Conservation (phyloP, 2,797 vertebrate genomes). For the Lateolabrax maculatus region DNA sequence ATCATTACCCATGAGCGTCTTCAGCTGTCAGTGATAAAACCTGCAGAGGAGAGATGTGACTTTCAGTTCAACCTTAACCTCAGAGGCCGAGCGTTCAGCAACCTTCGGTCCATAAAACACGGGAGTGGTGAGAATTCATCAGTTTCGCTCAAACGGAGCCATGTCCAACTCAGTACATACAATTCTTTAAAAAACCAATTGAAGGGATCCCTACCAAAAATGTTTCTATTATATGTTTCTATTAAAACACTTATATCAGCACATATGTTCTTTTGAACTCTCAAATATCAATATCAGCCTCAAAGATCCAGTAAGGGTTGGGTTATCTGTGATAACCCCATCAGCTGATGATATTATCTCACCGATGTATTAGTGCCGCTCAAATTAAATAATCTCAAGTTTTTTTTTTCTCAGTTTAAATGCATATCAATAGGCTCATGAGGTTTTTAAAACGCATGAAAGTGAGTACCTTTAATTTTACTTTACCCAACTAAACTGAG, state of each 20-base stretch:
- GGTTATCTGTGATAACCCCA: neutral
- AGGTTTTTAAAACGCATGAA: fast-evolving
- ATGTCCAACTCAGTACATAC: too few relatives aligned
- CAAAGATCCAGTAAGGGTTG: too few relatives aligned
- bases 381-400: neutral
- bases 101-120: neutral
- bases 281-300: neutral
- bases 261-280: neutral
- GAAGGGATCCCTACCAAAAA: neutral
- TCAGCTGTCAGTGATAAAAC: slow-evolving; percentile 9
- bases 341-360: neutral
- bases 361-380: neutral
- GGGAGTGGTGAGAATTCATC: neutral
- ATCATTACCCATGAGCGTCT: slow-evolving; percentile 30
- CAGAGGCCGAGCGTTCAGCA: neutral
- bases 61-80: neutral
- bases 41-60: neutral
- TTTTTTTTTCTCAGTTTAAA: neutral
- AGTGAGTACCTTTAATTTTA: neutral
- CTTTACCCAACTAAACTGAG: neutral
- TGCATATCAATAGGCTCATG: too few relatives aligned
- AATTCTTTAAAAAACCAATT: neutral
- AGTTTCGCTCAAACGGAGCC: neutral
- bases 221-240: neutral
- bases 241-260: neutral